These are phyloP conservation scores for Oscheius sp. DNA, from an alignment of 2,888 invertebrate genomes.

Conservation along the genomic window DNA sequence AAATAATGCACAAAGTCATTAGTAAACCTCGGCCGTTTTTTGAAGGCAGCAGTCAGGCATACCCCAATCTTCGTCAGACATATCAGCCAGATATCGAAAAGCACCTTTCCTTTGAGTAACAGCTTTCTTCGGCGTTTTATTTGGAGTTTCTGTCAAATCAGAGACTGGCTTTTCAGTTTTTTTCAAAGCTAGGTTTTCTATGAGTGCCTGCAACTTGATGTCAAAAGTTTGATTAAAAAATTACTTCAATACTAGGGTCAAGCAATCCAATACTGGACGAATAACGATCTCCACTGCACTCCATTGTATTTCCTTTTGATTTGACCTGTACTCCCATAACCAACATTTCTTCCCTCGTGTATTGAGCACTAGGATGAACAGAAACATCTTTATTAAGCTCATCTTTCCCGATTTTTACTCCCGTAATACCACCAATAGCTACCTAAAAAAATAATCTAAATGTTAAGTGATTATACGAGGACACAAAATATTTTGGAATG, in stretches of 20 bases:
- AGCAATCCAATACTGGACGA: too few relatives aligned
- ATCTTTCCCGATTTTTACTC: slow-evolving; percentile 23
- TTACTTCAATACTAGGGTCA: neutral
- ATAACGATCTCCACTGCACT: too few relatives aligned
- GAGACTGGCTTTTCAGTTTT: slow-evolving; percentile 1
- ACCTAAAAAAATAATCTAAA: slow-evolving; percentile 24
- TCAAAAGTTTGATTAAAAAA: neutral
- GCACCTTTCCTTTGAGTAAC: slow-evolving; percentile 26
- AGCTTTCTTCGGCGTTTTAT: neutral
- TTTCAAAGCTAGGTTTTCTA: slow-evolving; percentile 4
- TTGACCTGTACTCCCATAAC: slow-evolving; percentile 38
- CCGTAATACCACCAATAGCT: slow-evolving; percentile 31
- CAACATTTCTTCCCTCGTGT: slow-evolving; percentile 35
- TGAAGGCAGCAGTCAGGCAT: slow-evolving; percentile 70
- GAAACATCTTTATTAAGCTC: slow-evolving; percentile 32
- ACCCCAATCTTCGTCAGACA: slow-evolving; percentile 53
- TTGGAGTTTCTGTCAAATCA: neutral
- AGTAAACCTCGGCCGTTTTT: slow-evolving; percentile 71
- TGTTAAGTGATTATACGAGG: neutral
- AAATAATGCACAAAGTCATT: neutral
- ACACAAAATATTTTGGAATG: neutral
- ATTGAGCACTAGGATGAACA: slow-evolving; percentile 25
- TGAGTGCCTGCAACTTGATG: slow-evolving; percentile 9
- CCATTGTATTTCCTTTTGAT: too few relatives aligned
- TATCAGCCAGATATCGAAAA: slow-evolving; percentile 42